phyloP scores from a whole-genome alignment of 53 echinoderm and acorn worm species.

The Luidia sarsii region DNA sequence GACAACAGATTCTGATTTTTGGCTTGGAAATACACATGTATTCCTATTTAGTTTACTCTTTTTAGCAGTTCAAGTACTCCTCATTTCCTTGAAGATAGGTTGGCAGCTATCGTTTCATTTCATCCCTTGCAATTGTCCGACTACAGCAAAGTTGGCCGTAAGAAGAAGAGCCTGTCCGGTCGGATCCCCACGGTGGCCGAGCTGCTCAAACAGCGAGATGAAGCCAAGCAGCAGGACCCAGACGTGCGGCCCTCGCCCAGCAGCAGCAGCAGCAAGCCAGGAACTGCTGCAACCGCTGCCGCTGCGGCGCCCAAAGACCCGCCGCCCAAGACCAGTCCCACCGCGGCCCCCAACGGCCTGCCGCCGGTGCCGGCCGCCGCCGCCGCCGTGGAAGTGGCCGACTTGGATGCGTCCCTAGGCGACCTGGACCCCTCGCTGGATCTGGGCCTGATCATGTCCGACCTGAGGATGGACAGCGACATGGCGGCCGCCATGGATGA shows the following conservation, averaged over 20 bases:
- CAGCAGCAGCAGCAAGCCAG: background rate
- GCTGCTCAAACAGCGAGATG: constrained; percentile 65
- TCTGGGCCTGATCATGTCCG: constrained; percentile 62
- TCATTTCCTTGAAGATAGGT: too few relatives aligned
- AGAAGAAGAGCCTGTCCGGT: constrained; percentile 62
- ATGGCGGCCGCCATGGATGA: constrained; percentile 67
- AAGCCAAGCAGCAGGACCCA: background rate
- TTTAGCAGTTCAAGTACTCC: too few relatives aligned
- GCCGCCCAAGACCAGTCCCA: background rate
- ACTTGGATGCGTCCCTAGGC: constrained; percentile 24
- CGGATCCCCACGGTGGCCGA: constrained; percentile 90
- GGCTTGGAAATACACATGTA: too few relatives aligned
- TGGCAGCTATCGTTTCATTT: too few relatives aligned
- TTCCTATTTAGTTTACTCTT: too few relatives aligned
- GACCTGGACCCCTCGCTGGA: constrained; percentile 79
- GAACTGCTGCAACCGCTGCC: background rate
- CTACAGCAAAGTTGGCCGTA: constrained; percentile 53
- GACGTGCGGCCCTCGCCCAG: background rate
- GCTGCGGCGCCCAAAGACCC: constrained; percentile 7
- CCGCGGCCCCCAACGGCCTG: constrained; percentile 34
- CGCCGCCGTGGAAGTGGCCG: constrained; percentile 4
- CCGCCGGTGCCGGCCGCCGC: too few relatives aligned
- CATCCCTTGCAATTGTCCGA: too few relatives aligned
- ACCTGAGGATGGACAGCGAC: constrained; percentile 85
- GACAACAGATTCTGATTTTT: too few relatives aligned